Percentiles rank a stretch among this genome's conserved stretches.
phyloP scores from a whole-genome alignment of 2,113 vertebrate species.

The Grantiella picta region DNA sequence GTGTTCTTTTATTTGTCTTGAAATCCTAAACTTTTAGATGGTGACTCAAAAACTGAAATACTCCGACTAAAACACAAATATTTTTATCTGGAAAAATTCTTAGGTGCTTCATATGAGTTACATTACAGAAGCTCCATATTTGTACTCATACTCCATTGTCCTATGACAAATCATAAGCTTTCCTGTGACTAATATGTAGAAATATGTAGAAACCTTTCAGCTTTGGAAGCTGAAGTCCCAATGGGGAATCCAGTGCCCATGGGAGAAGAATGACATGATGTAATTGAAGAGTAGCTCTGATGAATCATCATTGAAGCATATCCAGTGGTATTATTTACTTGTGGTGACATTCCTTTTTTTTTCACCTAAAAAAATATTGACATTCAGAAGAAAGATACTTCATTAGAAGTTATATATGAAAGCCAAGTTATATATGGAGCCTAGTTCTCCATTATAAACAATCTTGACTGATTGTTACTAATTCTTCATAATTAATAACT shows the following conservation, averaged over 20 bases:
- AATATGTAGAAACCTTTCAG: background rate
- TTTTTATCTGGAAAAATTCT: background rate
- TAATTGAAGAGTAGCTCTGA: background rate
- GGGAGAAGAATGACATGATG: background rate
- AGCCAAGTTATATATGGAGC: background rate
- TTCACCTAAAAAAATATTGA: background rate
- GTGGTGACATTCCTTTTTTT: background rate
- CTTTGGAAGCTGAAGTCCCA: background rate
- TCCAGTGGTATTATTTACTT: background rate
- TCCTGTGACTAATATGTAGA: background rate
- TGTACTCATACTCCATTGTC: background rate
- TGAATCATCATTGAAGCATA: background rate
- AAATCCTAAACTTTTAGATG: background rate
- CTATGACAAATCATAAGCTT: background rate
- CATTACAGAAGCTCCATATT: background rate
- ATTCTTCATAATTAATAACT: background rate
- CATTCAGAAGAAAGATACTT: background rate
- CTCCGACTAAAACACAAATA: background rate
- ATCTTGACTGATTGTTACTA: background rate
- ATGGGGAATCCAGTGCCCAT: background rate
- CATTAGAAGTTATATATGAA: background rate
- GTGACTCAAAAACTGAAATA: background rate
- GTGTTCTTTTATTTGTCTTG: background rate
- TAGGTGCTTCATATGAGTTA: background rate
- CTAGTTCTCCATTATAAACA: background rate